Percentiles rank a stretch among this genome's conserved stretches.
These are phyloP conservation scores for Copsychus sechellarum DNA, from an alignment of 2,113 vertebrate genomes.

Conservation along the genomic window DNA sequence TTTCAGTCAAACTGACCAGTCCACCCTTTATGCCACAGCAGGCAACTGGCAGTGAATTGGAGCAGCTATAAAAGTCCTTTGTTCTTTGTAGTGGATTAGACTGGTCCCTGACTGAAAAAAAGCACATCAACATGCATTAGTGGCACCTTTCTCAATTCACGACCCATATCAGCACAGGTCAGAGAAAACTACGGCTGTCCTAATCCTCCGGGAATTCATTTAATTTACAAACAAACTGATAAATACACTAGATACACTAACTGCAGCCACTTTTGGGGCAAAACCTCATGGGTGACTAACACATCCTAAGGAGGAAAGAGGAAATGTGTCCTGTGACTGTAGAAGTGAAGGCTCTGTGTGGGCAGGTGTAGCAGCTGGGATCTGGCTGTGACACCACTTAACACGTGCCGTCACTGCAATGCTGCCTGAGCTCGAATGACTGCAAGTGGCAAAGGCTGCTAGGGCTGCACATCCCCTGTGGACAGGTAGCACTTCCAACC, in stretches of 20 bases:
- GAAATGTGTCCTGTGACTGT: fast-evolving
- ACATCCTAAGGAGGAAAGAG: background rate
- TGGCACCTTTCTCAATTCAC: background rate
- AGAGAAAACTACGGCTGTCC: background rate
- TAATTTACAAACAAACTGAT: background rate
- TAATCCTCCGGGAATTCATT: background rate
- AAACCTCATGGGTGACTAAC: fast-evolving
- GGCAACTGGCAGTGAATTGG: background rate
- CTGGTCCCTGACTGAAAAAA: background rate
- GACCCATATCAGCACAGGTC: background rate
- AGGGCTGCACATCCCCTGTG: background rate
- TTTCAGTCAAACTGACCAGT: background rate
- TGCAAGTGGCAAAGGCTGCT: background rate
- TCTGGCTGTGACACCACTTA: background rate
- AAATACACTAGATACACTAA: background rate
- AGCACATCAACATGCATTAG: background rate
- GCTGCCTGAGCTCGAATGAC: background rate
- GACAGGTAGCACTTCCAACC: background rate
- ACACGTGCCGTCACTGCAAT: background rate
- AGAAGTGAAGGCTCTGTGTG: background rate
- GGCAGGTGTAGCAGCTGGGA: background rate
- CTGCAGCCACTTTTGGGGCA: background rate
- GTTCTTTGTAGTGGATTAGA: background rate
- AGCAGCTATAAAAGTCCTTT: background rate
- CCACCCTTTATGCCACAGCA: background rate